Evolutionary conservation across 2,797 vertebrate species (phyloP), one percentile per base, ranked within the genome.

Genomic region (Zalophus californianus): DNA sequence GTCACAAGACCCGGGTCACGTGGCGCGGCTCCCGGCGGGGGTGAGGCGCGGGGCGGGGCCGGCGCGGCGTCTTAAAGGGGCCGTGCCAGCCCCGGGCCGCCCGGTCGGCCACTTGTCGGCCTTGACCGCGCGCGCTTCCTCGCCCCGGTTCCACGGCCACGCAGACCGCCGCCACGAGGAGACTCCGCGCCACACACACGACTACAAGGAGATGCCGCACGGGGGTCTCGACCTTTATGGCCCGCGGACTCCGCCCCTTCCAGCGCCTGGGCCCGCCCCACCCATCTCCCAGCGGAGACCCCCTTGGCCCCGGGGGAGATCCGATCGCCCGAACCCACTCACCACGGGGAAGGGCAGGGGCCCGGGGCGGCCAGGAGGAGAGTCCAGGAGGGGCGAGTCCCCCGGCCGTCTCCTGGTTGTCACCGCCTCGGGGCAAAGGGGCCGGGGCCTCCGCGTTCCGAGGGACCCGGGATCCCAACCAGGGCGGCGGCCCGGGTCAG

Each of bases 1-100:
- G 98, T 99, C 99, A 99, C 99, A 99, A 99, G 99, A 99, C 99
- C 98, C 86, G 92, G 97, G 92, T 99, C 99, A 99, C 99, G 99
- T 99, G 99, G 99, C 54, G 88, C 80, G 95, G 89, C 87, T 90
- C 93, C 83, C 88, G 84, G 13, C 92, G 92, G 52, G 86, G 80
- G 79, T 5, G 89, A 35, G 82, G 52, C 35, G 77, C 48, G 35
- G 50, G 86, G 58, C 77, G 83, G 85, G 80, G 58, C 90, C 32
- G 5, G 0, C 3, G 41, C 20, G 66, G 93, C 56, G 80, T 96
- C 97, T 99, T 99, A 99, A 99, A 99, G 99, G 97, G 32, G 79
- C 97, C 92, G 77, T 14, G 2, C 41, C 29, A 21, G 23, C 70
- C 72, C 64, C 54, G 11, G 5, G 5, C 25, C 12, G 0, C 78